Evolutionary conservation across 2,113 vertebrate species (phyloP), one percentile per base, ranked within the genome.

Genomic region (Nanorana parkeri): DNA sequence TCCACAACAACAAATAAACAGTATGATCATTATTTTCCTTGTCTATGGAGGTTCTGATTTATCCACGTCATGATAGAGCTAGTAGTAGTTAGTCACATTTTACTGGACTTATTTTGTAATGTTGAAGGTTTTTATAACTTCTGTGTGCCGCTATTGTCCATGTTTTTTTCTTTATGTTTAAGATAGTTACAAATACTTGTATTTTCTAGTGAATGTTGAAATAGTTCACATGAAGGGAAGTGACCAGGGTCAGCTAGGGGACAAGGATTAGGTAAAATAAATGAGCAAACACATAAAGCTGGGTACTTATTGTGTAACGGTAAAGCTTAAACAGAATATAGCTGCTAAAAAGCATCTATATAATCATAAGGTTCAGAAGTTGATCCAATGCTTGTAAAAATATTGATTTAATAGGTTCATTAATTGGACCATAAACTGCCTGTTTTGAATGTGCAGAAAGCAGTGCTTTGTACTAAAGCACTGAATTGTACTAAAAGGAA

Each of bases 231-330:
- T 4, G 65, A 63, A 29, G 60, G 68, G 58, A 73, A 81, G 68
- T 81, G 17, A 28, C 4, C 56, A 6, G 21, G 68, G 68, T 81
- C 56, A 81, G 23, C 60, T 19, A 16, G 6, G 24, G 79, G 79
- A 24, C 58, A 73, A 2, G 52, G 32, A 71, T 61, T 71, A 72
- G 17, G 32, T 63, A 71, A 76, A 66, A 65, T n/a, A 65, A 77
- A 66, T 47, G 8, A 51, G 61, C 51, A 66, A 80, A 61, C 16
- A 26, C 24, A 13, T 80, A 80, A 60, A 36, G 4, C 21, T 28
- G n/a, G 66, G 29, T 15, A 80, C n/a, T 58, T 79, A 51, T 69
- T 79, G 56, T 60, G 54, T 24, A 60, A 60, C 11, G 23, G 21
- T 60, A 60, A 11, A 21, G 28, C 16, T 60, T 69, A 80, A 77